A percentile compares a stretch with the other conserved stretches of the same genome.
These are phyloP conservation scores for Machimus rusticus DNA, from an alignment of 2,888 invertebrate species.

Conservation along the genomic window DNA sequence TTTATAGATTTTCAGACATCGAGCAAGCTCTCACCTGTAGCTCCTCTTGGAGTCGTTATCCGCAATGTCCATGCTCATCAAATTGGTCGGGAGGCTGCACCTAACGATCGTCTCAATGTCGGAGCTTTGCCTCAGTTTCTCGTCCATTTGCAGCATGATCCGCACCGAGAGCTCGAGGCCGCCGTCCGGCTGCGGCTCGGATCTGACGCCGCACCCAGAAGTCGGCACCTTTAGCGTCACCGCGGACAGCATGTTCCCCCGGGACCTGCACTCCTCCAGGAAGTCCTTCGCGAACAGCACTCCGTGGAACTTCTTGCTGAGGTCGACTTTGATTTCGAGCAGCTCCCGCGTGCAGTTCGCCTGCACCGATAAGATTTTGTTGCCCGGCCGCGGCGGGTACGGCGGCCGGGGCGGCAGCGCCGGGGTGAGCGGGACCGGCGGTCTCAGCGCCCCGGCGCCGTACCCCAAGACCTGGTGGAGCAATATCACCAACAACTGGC, in stretches of 20 bases:
- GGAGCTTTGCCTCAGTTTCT: conserved; percentile 74
- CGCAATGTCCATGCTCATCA: conserved; percentile 56
- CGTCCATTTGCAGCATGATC: conserved; percentile 78
- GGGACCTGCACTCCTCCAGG: conserved; percentile 72
- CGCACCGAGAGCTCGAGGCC: conserved; percentile 71
- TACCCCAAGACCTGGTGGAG: conserved; percentile 56
- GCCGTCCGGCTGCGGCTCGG: conserved; percentile 65
- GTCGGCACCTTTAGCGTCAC: conserved; percentile 58
- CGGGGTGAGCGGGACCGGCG: conserved; percentile 51
- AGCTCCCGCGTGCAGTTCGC: conserved; percentile 71
- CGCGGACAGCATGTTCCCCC: conserved; percentile 63
- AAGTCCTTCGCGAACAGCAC: conserved; percentile 79
- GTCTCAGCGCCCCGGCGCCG: conserved; percentile 57
- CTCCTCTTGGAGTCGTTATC: background rate
- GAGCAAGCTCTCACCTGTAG: conserved; percentile 40
- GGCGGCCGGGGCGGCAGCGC: conserved; percentile 24
- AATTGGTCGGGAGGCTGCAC: conserved; percentile 64
- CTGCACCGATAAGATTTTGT: conserved; percentile 68
- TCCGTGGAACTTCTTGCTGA: conserved; percentile 71
- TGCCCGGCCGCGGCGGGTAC: conserved; percentile 54
- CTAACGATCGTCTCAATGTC: conserved; percentile 73
- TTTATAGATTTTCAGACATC: background rate
- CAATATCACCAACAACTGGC: conserved; percentile 54
- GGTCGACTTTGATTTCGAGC: conserved; percentile 69
- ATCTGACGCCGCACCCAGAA: conserved; percentile 73